Conservation (phyloP, 2,797 vertebrate species). For the Paratrypauchen microcephalus region DNA sequence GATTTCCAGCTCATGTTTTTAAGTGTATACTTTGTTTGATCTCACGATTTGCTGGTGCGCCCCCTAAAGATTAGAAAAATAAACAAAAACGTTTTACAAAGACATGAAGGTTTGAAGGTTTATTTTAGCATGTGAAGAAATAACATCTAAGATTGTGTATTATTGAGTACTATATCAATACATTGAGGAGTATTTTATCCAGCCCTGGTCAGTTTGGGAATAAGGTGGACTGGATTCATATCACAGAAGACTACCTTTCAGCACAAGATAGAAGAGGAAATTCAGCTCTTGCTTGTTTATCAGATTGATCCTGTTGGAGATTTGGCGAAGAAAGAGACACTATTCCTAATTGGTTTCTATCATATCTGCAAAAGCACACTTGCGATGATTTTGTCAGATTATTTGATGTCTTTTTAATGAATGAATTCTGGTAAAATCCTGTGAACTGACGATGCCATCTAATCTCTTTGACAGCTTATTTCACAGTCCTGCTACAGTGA, state of each 20-base stretch:
- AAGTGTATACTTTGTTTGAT: background rate
- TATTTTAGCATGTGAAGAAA: too few species aligned
- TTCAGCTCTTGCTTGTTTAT: conserved; percentile 28
- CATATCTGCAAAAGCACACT: conserved; percentile 33
- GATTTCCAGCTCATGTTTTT: background rate
- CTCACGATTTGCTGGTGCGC: background rate
- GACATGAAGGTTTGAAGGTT: background rate
- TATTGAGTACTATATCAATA: background rate
- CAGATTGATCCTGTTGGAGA: conserved; percentile 31
- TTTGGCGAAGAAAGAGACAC: conserved; percentile 18
- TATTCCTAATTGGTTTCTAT: conserved; percentile 38
- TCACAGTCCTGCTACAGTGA: conserved; percentile 26
- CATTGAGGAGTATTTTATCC: conserved; percentile 4
- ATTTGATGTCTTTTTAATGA: conserved; percentile 43
- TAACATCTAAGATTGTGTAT: too few species aligned
- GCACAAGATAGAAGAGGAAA: conserved; percentile 20
- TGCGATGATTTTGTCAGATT: conserved; percentile 23
- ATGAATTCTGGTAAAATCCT: conserved; percentile 29
- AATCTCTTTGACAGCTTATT: conserved; percentile 47
- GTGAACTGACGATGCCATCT: conserved; percentile 33
- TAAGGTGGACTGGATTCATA: conserved; percentile 21
- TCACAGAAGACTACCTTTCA: conserved; percentile 12
- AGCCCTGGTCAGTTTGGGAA: background rate
- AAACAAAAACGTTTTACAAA: too few species aligned
- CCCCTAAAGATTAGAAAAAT: background rate